These are phyloP conservation scores for Prionailurus viverrinus DNA, from an alignment of 2,113 vertebrate species.

Conservation along the genomic window DNA sequence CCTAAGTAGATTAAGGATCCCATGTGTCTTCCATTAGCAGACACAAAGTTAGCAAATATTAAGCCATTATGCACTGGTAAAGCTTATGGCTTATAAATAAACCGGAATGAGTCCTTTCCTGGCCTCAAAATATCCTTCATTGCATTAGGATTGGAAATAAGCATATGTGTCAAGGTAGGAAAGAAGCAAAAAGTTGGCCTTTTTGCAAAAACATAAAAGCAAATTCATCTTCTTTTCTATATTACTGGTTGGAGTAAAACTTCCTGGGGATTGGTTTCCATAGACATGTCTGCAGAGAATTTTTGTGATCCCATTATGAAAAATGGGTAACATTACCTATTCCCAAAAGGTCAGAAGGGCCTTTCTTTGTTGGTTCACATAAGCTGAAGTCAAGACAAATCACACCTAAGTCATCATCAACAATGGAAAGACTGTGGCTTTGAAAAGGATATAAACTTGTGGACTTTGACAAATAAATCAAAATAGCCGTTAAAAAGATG, in stretches of 20 bases:
- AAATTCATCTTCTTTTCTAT: background rate
- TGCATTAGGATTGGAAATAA: background rate
- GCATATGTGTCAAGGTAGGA: background rate
- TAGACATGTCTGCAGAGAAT: background rate
- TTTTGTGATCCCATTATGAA: constrained; percentile 24
- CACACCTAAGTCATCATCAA: background rate
- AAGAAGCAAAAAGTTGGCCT: background rate
- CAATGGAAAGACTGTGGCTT: background rate
- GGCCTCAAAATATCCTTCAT: background rate
- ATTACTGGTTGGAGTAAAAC: background rate
- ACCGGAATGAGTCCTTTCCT: background rate
- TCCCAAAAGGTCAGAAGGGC: background rate
- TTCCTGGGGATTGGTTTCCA: background rate
- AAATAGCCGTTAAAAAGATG: background rate
- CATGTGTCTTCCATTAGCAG: background rate
- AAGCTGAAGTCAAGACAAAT: background rate
- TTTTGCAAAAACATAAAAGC: background rate
- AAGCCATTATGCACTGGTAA: background rate
- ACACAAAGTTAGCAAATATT: background rate
- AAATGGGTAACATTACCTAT: background rate
- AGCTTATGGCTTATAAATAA: background rate
- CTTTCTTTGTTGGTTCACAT: background rate
- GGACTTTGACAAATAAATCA: background rate
- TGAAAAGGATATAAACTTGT: background rate
- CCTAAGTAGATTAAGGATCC: background rate